phyloP scores from a whole-genome alignment of 2,888 invertebrate species.

The Mylabris sibirica region DNA sequence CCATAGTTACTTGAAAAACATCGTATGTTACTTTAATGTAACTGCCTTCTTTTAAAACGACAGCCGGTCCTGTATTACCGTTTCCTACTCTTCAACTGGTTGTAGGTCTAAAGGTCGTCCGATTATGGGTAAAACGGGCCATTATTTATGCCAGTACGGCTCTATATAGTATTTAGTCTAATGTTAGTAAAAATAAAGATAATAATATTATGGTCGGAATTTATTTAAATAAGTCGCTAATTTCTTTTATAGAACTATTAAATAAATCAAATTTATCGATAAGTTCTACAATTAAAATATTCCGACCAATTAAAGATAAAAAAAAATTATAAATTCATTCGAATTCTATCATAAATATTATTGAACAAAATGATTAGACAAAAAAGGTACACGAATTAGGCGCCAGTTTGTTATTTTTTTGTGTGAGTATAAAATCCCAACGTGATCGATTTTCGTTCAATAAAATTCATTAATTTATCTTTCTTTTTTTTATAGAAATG shows the following conservation, averaged over 20 bases:
- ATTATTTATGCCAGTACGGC: not conserved
- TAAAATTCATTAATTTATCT: not conserved
- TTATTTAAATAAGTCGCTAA: not conserved
- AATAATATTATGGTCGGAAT: not conserved
- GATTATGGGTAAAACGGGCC: not conserved
- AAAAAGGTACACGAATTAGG: not conserved
- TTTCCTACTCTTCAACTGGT: no score
- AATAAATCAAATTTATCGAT: not conserved
- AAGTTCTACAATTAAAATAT: not conserved
- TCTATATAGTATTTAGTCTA: not conserved
- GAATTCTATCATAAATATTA: not conserved
- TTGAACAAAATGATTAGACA: not conserved
- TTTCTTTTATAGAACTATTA: not conserved
- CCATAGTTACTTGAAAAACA: no score
- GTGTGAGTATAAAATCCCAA: not conserved
- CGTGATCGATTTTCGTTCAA: not conserved
- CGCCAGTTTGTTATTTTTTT: slow-evolving; percentile 4
- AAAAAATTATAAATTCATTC: not conserved
- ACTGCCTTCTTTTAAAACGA: no score
- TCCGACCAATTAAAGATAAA: not conserved
- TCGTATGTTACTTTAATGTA: no score
- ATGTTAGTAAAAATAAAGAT: not conserved
- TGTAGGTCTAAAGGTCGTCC: no score
- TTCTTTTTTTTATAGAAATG: not conserved
- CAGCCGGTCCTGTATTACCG: no score